Base-by-base conservation (phyloP, 2,888 invertebrate genomes). In the Thera britannica region DNA sequence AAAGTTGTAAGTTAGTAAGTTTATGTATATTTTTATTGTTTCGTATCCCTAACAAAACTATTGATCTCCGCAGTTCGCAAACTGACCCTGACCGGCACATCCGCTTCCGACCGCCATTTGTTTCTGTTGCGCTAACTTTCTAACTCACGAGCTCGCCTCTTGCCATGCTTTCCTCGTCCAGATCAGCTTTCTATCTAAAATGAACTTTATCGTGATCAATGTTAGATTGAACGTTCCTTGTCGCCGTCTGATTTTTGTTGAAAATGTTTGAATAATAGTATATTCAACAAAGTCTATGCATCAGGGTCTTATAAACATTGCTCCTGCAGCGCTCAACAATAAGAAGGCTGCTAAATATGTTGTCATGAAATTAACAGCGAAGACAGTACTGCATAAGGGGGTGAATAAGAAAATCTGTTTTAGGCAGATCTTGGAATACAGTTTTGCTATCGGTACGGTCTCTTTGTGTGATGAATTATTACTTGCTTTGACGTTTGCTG, bases 51-150 rank as follows among this genome's bases (percentile, higher is more conserved):
- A 62, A 57, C 64, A 60, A 48, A 63, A 66, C 66, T 61, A 70
- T 70, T 67, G 70, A 64, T 67, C 58, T 63, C 51, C 35, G 41
- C 36, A 58, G 64, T 64, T 57, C 44, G 55, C 48, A 36, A 61
- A 48, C 52, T 48, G 68, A 54, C 64, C 58, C 62, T 6, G 59
- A 23, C 38, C 51, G 62, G 66, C n/a, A 51, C 56, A 44, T 62
- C 67, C 61, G 67, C 54, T 52, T 56, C 65, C 65, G 66, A 67
- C 68, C 76, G 58, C 62, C 70, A 72, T 70, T 79, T 79, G 77
- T 80, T 79, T 81, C 77, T 77, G 79, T 79, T 78, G 72, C 66
- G 74, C 73, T 72, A 80, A 82, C 72, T 81, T 80, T 77, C 77
- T 75, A 78, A 78, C 78, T 79, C 58, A 68, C 56, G 71, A 75